phyloP scores from a whole-genome alignment of 2,797 vertebrate species.

The Rhinogobio ventralis region DNA sequence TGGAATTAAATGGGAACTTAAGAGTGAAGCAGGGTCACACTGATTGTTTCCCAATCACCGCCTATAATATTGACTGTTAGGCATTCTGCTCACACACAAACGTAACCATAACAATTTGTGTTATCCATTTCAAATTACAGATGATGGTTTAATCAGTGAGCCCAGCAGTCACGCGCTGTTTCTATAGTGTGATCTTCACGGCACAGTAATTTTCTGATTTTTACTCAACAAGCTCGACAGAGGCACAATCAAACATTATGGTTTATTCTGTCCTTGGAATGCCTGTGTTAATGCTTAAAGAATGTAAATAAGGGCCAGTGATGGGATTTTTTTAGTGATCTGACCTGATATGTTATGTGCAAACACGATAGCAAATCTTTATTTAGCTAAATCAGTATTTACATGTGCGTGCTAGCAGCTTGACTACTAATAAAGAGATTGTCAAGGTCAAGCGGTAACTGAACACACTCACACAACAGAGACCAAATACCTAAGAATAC shows the following conservation, averaged over 20 bases:
- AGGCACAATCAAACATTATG: conserved; percentile 74
- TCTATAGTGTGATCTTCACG: conserved; percentile 79
- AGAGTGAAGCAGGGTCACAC: conserved; percentile 49
- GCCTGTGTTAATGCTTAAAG: conserved; percentile 69
- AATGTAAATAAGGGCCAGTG: conserved; percentile 21
- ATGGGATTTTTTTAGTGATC: conserved; percentile 16
- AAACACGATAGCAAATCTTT: conserved; percentile 35
- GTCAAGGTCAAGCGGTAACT: background rate
- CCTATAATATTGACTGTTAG: conserved; percentile 62
- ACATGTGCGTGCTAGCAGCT: conserved; percentile 53
- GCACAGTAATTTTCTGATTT: conserved; percentile 74
- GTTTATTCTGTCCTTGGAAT: conserved; percentile 66
- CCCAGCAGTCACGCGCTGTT: conserved; percentile 68
- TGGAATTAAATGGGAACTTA: conserved; percentile 53
- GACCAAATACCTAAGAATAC: background rate
- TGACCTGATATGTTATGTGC: conserved; percentile 63
- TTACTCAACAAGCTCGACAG: conserved; percentile 69
- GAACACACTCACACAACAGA: background rate
- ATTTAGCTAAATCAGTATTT: conserved; percentile 59
- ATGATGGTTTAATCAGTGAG: conserved; percentile 84
- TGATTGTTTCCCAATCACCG: conserved; percentile 66
- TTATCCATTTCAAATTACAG: conserved; percentile 76
- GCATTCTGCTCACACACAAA: conserved; percentile 60
- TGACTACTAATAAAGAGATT: background rate
- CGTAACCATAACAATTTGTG: conserved; percentile 74